phyloP scores from a whole-genome alignment of 2,888 invertebrate species.

The Girardia tigrina region DNA sequence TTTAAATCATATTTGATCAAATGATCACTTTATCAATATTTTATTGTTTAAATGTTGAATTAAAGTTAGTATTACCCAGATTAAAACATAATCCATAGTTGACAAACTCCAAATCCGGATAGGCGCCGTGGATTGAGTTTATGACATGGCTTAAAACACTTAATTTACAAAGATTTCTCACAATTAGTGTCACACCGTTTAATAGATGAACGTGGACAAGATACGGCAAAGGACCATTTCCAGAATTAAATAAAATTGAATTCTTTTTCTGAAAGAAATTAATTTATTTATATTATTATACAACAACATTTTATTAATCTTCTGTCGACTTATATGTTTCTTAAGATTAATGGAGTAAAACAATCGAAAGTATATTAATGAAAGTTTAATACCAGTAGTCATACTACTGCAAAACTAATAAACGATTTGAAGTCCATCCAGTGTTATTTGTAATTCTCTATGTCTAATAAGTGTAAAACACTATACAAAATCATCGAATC shows the following conservation, averaged over 20 bases:
- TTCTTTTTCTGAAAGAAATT: not conserved
- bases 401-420: no score
- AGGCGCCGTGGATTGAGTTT: not conserved
- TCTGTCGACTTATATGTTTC: not conserved
- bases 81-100: not conserved
- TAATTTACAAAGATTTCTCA: not conserved
- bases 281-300: not conserved
- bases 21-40: no score
- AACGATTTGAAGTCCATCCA: no score
- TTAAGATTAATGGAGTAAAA: not conserved
- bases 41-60: no score
- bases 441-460: no score
- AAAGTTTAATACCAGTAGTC: not conserved
- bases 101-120: constrained; percentile 14
- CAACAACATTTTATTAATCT: no score
- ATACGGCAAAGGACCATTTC: not conserved
- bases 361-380: not conserved
- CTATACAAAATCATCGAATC: no score
- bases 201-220: not conserved
- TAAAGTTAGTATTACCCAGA: no score
- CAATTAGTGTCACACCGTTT: not conserved
- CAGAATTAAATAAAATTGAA: not conserved
- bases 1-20: no score
- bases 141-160: not conserved
- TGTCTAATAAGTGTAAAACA: no score